Conservation (phyloP, 2,113 vertebrate genomes). For the Sapajus apella region DNA sequence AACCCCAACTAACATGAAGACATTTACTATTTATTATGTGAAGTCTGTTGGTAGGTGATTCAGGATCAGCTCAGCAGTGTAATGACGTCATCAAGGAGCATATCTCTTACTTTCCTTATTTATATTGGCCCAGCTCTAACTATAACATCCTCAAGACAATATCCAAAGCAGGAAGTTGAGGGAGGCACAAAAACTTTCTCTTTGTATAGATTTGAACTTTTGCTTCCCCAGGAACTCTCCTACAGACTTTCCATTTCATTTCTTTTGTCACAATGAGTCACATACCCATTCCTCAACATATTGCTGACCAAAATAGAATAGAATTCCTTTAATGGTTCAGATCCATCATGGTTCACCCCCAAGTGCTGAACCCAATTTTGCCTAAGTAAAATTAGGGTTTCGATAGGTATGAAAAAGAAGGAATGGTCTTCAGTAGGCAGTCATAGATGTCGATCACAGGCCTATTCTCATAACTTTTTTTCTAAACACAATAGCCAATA, state of each 20-base stretch:
- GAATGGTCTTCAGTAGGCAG: background rate
- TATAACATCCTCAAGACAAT: background rate
- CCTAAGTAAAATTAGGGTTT: constrained; percentile 1
- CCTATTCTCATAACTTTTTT: background rate
- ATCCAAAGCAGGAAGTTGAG: background rate
- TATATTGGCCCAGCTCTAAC: background rate
- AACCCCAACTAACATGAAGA: constrained; percentile 9
- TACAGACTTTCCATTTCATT: background rate
- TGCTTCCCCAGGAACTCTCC: background rate
- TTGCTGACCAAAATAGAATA: background rate
- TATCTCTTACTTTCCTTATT: background rate
- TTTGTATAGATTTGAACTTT: background rate
- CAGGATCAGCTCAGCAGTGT: background rate
- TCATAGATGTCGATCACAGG: background rate
- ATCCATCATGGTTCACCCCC: background rate
- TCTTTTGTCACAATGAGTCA: constrained; percentile 9
- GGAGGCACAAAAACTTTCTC: background rate
- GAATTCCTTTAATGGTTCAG: background rate
- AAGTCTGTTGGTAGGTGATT: background rate
- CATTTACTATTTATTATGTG: background rate
- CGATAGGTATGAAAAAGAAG: background rate
- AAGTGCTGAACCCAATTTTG: background rate
- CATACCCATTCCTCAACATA: background rate
- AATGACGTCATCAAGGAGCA: background rate
- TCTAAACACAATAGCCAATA: background rate